phyloP scores from a whole-genome alignment of 1,140 invertebrate species.

The Oreohelix idahoensis region DNA sequence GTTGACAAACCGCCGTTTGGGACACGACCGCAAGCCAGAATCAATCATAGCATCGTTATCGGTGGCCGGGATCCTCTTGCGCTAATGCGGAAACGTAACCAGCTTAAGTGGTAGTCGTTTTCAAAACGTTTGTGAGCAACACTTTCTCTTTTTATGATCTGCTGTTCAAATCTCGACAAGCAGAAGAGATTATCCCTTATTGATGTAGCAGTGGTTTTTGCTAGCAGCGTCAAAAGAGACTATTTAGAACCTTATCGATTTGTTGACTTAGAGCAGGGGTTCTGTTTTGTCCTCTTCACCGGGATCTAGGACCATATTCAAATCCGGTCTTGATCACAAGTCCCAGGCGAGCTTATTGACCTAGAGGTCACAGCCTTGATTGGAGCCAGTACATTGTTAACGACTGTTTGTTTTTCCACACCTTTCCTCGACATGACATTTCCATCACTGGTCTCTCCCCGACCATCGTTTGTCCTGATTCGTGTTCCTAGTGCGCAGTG shows the following conservation, averaged over 20 bases:
- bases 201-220: no score
- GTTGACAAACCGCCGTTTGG: not conserved
- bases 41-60: not conserved
- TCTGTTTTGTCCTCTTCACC: not conserved
- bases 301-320: not conserved
- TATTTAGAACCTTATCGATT: not conserved
- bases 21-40: not conserved
- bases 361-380: slow-evolving; percentile 4
- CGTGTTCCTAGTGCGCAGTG: no score
- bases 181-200: no score
- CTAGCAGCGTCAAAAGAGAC: no score
- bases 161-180: no score
- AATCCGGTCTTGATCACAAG: not conserved
- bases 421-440: slow-evolving; percentile 2
- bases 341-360: slow-evolving; percentile 9
- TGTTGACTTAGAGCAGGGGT: not conserved
- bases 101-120: no score
- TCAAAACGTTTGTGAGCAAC: no score
- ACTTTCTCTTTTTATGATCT: no score
- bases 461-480: no score
- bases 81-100: no score
- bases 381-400: not conserved
- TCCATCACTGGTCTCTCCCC: not conserved
- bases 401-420: slow-evolving; percentile 3
- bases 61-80: no score